A percentile compares a stretch with the other conserved stretches of the same genome.
These are phyloP conservation scores for Bellardia pandia DNA, from an alignment of 2,888 invertebrate species.

Conservation along the genomic window DNA sequence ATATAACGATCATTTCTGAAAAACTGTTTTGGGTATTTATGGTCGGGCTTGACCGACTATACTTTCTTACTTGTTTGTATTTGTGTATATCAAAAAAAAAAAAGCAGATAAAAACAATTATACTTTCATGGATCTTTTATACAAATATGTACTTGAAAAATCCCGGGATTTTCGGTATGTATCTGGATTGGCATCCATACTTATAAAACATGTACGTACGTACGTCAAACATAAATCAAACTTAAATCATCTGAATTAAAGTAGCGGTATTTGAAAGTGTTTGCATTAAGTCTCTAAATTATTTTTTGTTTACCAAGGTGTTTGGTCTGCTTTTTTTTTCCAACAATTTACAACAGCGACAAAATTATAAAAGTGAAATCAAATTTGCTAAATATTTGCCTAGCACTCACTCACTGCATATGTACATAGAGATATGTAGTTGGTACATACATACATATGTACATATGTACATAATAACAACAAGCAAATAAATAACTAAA, in stretches of 20 bases:
- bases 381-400: conserved; percentile 35
- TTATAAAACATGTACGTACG: too few species aligned
- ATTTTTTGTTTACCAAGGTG: conserved; percentile 45
- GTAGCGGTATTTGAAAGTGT: neutral
- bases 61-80: too few species aligned
- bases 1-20: too few species aligned
- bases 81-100: too few species aligned
- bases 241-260: conserved; percentile 9
- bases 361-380: conserved; percentile 66
- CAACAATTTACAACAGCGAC: conserved; percentile 39
- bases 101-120: too few species aligned
- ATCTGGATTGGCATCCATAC: too few species aligned
- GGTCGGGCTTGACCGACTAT: too few species aligned
- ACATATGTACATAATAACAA: neutral
- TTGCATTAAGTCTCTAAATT: conserved; percentile 23
- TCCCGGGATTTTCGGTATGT: too few species aligned
- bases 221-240: neutral
- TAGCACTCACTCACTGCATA: neutral
- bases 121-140: too few species aligned
- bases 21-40: too few species aligned
- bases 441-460: conserved; percentile 10
- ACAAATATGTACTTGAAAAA: too few species aligned
- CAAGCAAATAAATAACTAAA: conserved; percentile 38
- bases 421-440: conserved; percentile 9
- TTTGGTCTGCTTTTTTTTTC: conserved; percentile 32